A percentile compares a stretch with the other conserved stretches of the same genome.
phyloP scores from a whole-genome alignment of 2,113 vertebrate species.

The Notothenia rossii region DNA sequence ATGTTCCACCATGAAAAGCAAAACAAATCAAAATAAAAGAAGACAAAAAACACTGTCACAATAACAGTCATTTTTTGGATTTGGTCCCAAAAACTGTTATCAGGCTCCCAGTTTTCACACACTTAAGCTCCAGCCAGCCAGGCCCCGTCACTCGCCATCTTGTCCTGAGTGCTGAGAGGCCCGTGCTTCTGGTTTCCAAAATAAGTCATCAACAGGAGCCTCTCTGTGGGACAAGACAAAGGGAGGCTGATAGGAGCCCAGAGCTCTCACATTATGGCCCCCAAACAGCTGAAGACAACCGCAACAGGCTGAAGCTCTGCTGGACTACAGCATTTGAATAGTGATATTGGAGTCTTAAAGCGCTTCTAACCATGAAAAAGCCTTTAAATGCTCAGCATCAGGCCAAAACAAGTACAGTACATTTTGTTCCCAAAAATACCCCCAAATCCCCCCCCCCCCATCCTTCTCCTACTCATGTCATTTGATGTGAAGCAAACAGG shows the following conservation, averaged over 20 bases:
- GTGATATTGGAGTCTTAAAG: constrained; percentile 72
- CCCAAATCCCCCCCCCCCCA: neutral
- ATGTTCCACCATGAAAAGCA: constrained; percentile 28
- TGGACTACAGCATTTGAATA: constrained; percentile 66
- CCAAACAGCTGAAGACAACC: constrained; percentile 82
- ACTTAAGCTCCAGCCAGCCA: constrained; percentile 80
- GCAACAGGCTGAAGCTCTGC: constrained; percentile 69
- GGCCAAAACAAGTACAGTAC: constrained; percentile 74
- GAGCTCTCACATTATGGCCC: constrained; percentile 76
- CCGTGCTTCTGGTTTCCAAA: constrained; percentile 83
- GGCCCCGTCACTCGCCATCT: constrained; percentile 84
- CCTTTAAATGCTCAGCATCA: constrained; percentile 61
- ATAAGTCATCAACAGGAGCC: constrained; percentile 83
- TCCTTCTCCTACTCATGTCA: constrained; percentile 18
- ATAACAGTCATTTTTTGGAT: constrained; percentile 70
- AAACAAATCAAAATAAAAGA: constrained; percentile 42
- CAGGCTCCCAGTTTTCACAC: constrained; percentile 82
- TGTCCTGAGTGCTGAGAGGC: constrained; percentile 81
- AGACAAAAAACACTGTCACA: constrained; percentile 49
- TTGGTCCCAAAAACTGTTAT: constrained; percentile 83
- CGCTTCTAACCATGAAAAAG: constrained; percentile 73
- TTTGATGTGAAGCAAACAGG: constrained; percentile 20
- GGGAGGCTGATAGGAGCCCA: constrained; percentile 73
- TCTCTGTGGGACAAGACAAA: constrained; percentile 75
- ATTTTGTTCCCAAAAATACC: constrained; percentile 66